Conservation (phyloP, 2,888 invertebrate species). For the Xestia sexstrigata region DNA sequence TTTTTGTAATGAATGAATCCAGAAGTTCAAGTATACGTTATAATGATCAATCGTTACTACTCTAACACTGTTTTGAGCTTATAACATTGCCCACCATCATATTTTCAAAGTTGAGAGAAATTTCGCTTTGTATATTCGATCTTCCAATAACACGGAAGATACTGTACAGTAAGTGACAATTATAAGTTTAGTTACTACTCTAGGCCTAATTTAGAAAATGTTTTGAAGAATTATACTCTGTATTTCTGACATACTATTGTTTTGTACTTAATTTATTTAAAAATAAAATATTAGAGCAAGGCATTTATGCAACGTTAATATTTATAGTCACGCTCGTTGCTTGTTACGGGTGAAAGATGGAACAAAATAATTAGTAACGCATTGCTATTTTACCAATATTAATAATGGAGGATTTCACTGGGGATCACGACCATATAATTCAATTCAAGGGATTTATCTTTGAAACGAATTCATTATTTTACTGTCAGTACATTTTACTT, state of each 20-base stretch:
- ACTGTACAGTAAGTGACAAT: too few species aligned
- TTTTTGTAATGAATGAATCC: too few species aligned
- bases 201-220: neutral
- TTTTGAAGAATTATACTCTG: neutral
- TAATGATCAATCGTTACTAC: neutral
- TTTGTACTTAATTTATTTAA: neutral
- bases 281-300: too few species aligned
- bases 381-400: conserved; percentile 3
- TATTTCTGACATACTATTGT: neutral
- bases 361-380: conserved; percentile 22
- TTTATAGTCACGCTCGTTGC: neutral
- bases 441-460: neutral
- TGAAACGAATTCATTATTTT: neutral
- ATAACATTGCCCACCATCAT: too few species aligned
- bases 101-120: too few species aligned
- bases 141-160: too few species aligned
- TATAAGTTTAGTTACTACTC: too few species aligned
- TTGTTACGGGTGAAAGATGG: conserved; percentile 23
- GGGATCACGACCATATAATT: neutral
- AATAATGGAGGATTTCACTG: neutral
- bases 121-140: too few species aligned
- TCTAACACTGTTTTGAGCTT: too few species aligned
- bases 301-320: neutral
- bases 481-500: too few species aligned
- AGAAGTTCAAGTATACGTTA: neutral